phyloP scores from a whole-genome alignment of 1,140 invertebrate species.

The Drosophila watanabei region DNA sequence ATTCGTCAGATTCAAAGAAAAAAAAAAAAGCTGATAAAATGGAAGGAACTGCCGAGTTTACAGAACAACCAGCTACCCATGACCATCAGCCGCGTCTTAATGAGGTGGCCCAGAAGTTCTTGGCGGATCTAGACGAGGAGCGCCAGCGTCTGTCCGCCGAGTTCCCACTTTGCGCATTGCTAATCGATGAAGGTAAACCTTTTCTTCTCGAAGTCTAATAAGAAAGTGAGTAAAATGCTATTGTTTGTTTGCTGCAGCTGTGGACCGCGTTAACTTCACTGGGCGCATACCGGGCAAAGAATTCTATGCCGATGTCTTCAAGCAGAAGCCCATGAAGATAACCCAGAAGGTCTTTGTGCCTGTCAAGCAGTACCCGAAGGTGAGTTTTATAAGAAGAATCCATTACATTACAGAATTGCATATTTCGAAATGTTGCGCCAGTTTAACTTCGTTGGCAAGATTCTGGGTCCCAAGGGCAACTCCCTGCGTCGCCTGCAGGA shows the following conservation, averaged over 20 bases:
- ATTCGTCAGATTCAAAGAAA: not conserved
- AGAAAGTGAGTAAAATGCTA: not conserved
- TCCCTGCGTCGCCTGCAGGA: conserved; percentile 90
- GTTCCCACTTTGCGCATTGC: conserved; percentile 66
- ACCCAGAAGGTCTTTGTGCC: conserved; percentile 93
- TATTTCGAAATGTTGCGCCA: conserved; percentile 85
- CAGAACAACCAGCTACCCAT: conserved; percentile 55
- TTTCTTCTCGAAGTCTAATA: not conserved
- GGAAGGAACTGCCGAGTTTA: conserved; percentile 57
- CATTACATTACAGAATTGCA: too few species aligned
- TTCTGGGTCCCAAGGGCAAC: conserved; percentile 96
- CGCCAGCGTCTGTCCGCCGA: conserved; percentile 65
- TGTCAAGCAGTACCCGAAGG: conserved; percentile 93
- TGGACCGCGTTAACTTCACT: conserved; percentile 73
- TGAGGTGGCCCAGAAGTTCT: conserved; percentile 75
- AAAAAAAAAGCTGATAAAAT: conserved; percentile 30
- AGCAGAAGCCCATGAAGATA: conserved; percentile 91
- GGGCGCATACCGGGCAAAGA: conserved; percentile 78
- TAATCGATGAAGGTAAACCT: conserved; percentile 72
- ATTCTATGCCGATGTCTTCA: conserved; percentile 80
- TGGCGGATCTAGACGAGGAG: conserved; percentile 74
- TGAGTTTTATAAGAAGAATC: conserved; percentile 81
- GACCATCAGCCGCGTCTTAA: conserved; percentile 74
- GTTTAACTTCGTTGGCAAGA: conserved; percentile 97
- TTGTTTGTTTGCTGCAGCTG: conserved; percentile 43